phyloP scores from a whole-genome alignment of 2,113 vertebrate genomes.

The Microcebus tavaratra region DNA sequence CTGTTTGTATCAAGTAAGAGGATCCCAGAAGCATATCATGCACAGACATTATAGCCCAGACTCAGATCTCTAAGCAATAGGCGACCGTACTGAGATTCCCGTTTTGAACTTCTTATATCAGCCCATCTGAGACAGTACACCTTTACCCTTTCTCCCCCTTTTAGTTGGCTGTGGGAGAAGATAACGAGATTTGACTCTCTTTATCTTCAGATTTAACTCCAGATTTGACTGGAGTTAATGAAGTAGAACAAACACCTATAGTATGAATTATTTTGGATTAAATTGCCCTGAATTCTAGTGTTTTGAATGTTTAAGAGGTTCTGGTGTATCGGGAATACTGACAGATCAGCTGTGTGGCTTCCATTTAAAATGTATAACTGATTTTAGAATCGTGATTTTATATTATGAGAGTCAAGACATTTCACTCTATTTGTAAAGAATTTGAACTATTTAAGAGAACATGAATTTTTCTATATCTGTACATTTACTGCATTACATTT shows the following conservation, averaged over 20 bases:
- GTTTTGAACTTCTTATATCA: neutral
- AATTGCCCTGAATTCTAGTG: neutral
- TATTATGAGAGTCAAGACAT: neutral
- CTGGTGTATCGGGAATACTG: neutral
- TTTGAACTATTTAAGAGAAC: neutral
- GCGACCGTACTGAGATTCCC: fast-evolving
- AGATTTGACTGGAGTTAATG: neutral
- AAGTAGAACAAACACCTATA: neutral
- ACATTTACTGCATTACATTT: neutral
- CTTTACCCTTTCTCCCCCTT: neutral
- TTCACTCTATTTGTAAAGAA: neutral
- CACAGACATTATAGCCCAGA: neutral
- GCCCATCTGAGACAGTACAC: neutral
- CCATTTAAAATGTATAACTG: neutral
- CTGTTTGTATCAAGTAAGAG: too few relatives aligned
- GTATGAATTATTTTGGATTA: neutral
- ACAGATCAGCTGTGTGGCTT: neutral
- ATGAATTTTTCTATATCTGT: neutral
- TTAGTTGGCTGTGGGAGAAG: neutral
- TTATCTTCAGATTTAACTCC: too few relatives aligned
- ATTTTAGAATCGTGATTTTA: neutral
- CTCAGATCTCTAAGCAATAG: neutral
- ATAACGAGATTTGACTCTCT: too few relatives aligned
- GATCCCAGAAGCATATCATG: fast-evolving
- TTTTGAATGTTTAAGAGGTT: neutral